Conservation (phyloP, 2,113 vertebrate genomes). For the Proterorhinus semilunaris region DNA sequence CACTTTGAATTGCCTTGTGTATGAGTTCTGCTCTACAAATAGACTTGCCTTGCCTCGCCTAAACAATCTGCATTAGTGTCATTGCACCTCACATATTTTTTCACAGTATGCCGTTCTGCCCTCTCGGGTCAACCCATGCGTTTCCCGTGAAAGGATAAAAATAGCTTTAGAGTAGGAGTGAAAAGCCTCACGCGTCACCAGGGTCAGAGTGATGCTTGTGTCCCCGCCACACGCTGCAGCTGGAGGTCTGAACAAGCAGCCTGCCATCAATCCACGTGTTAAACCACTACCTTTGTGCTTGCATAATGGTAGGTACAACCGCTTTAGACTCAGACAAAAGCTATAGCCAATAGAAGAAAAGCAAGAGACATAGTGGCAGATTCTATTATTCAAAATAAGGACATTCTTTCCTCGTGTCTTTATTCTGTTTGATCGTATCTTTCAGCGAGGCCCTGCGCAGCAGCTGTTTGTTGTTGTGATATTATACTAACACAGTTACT, state of each 20-base stretch:
- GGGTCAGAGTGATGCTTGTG: slow-evolving; percentile 42
- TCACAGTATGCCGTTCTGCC: slow-evolving; percentile 24
- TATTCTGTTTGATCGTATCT: no score
- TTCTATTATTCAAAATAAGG: no score
- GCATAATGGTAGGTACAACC: slow-evolving; percentile 21
- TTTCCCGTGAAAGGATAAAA: slow-evolving; percentile 42
- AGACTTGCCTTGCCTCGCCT: no score
- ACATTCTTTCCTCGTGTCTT: no score
- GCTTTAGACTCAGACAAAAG: slow-evolving; percentile 3
- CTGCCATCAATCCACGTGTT: slow-evolving; percentile 17
- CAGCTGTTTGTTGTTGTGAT: no score
- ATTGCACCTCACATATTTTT: no score
- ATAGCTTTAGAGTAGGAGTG: slow-evolving; percentile 49
- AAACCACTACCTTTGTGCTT: slow-evolving; percentile 36
- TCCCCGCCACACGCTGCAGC: slow-evolving; percentile 39
- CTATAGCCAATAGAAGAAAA: neutral
- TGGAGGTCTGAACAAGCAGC: slow-evolving; percentile 35
- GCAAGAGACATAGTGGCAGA: neutral
- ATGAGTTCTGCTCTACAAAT: no score
- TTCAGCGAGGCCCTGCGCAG: no score
- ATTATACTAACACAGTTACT: no score
- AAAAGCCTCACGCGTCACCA: slow-evolving; percentile 33
- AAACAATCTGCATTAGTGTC: no score
- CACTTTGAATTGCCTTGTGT: no score
- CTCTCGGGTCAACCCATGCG: slow-evolving; percentile 23